These are phyloP conservation scores for Gobiocypris rarus DNA, from an alignment of 2,113 vertebrate genomes.

Conservation along the genomic window DNA sequence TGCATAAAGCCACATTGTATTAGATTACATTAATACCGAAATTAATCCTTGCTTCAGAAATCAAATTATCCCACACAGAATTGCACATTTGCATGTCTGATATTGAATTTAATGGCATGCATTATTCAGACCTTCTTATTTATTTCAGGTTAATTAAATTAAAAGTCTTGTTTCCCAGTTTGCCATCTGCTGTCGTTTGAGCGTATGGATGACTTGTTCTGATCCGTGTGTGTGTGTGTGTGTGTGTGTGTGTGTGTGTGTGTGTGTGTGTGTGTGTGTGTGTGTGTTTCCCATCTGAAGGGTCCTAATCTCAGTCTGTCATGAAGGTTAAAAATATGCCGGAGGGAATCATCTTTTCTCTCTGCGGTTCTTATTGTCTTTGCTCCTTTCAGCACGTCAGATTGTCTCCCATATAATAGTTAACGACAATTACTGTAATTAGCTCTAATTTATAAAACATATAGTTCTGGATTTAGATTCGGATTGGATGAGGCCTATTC, in stretches of 20 bases:
- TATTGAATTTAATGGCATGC: slow-evolving; percentile 65
- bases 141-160: slow-evolving; percentile 67
- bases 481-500: neutral
- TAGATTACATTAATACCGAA: slow-evolving; percentile 63
- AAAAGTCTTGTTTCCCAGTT: slow-evolving; percentile 63
- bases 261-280: slow-evolving; percentile 4
- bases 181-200: slow-evolving; percentile 58
- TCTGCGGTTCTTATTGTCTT: slow-evolving; percentile 6
- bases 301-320: slow-evolving; percentile 11
- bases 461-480: neutral
- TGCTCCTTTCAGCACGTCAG: neutral
- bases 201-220: slow-evolving; percentile 6
- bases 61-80: slow-evolving; percentile 56
- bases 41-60: slow-evolving; percentile 55
- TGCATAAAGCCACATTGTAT: slow-evolving; percentile 53
- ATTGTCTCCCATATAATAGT: slow-evolving; percentile 21
- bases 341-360: slow-evolving; percentile 8
- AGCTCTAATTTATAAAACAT: slow-evolving; percentile 20
- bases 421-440: slow-evolving; percentile 21
- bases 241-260: slow-evolving; percentile 3
- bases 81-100: slow-evolving; percentile 57
- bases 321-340: slow-evolving; percentile 14
- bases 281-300: neutral
- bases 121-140: slow-evolving; percentile 60
- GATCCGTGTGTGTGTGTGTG: slow-evolving; percentile 3